phyloP scores from a whole-genome alignment of 2,113 vertebrate species.

The Notothenia coriiceps region DNA sequence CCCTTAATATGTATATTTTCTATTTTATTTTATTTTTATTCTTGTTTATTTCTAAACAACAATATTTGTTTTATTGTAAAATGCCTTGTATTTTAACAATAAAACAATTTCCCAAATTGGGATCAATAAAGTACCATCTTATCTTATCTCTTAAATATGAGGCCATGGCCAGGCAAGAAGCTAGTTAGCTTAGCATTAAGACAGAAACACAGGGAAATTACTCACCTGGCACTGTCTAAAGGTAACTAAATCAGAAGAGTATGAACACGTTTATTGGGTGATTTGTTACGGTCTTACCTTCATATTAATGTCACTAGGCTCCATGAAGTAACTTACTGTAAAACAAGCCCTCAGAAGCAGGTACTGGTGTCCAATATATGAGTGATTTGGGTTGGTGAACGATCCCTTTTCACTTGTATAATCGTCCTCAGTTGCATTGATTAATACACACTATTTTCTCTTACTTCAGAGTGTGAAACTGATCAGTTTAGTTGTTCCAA shows the following conservation, averaged over 20 bases:
- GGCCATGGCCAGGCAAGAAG: background rate
- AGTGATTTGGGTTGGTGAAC: background rate
- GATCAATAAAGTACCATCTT: too few relatives aligned
- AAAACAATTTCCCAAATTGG: too few relatives aligned
- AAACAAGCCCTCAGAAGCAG: too few relatives aligned
- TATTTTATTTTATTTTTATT: too few relatives aligned
- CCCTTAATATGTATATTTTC: background rate
- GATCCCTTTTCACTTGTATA: background rate
- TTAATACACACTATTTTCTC: background rate
- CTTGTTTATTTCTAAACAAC: too few relatives aligned
- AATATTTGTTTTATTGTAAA: too few relatives aligned
- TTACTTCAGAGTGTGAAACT: conserved; percentile 67
- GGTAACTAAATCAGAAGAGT: background rate
- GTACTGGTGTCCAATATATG: background rate
- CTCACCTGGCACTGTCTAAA: background rate
- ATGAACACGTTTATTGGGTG: background rate
- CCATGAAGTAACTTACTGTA: background rate
- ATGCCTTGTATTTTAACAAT: too few relatives aligned
- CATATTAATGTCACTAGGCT: background rate
- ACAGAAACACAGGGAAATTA: background rate
- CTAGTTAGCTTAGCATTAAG: conserved; percentile 13
- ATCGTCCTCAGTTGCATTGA: background rate
- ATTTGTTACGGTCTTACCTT: background rate
- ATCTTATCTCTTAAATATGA: background rate
- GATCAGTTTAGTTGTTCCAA: conserved; percentile 82